Evolutionary conservation across 2,113 vertebrate genomes (phyloP).

Genomic region (Lepidothrix coronata): DNA sequence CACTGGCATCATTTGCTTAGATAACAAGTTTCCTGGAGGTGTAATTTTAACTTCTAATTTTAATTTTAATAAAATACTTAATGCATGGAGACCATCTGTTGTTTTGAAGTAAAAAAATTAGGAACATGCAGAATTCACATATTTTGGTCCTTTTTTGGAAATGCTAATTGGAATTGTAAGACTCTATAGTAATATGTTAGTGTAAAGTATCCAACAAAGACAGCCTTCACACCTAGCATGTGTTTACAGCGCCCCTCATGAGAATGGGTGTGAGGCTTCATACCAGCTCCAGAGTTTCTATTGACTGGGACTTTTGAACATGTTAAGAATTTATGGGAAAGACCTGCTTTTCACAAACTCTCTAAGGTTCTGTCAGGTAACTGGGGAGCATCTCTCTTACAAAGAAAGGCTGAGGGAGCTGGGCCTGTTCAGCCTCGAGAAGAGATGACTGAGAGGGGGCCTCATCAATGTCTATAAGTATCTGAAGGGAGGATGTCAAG

Average conservation of each 20-base stretch:
- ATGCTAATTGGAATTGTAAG: background rate
- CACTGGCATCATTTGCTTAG: slow-evolving; percentile 22
- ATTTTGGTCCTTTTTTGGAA: background rate
- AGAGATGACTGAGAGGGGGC: background rate
- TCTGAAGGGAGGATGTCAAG: background rate
- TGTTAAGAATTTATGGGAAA: background rate
- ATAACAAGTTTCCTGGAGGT: slow-evolving; percentile 50
- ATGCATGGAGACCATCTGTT: background rate
- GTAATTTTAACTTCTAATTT: slow-evolving; percentile 47
- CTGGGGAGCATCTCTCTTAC: background rate
- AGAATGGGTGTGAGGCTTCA: background rate
- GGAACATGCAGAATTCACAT: background rate
- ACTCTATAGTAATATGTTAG: background rate
- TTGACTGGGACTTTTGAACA: background rate
- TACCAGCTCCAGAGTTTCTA: background rate
- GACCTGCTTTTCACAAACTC: background rate
- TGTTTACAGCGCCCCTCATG: background rate
- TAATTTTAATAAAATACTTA: slow-evolving; percentile 35
- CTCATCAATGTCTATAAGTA: no score
- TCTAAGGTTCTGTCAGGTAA: background rate
- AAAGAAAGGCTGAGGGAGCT: background rate
- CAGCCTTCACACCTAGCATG: background rate
- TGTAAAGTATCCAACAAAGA: background rate
- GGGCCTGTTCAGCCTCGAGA: background rate
- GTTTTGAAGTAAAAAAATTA: background rate